Base-by-base conservation (phyloP, 2,888 invertebrate genomes). In the Cyaniris semiargus region DNA sequence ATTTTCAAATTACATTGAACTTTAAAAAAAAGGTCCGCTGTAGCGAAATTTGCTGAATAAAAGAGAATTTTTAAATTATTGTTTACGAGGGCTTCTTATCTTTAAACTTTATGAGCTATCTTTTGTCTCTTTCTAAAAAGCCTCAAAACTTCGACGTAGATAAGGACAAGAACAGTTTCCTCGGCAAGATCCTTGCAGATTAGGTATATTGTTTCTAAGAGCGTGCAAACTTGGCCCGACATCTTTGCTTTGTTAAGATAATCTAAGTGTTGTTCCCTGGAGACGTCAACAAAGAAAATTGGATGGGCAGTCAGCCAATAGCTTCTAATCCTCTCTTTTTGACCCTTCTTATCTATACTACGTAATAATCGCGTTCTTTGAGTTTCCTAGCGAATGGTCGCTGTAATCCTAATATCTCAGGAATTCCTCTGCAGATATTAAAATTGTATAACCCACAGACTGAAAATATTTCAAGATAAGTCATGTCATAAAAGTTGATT, bases 241-340 rank as follows among this genome's bases (percentile, higher is more conserved):
- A 87, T 87, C 88, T 89, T 89, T 87, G 90, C 90, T 91, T 92
- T 93, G 92, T 90, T 93, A 90, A 90, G 92, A 93, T 93, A 90
- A 94, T 93, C 92, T 90, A 85, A 86, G 88, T 86, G 86, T 83
- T 86, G 87, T 84, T 88, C 92, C 89, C 91, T 76, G 70, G 91
- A 88, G 92, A 91, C 91, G 88, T 92, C 91, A 92, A 92, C 93
- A 93, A 93, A 93, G 93, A 90, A 93, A 91, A 94, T 94, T 92
- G 93, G 93, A 93, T 93, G 92, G 93, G 93, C 93, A 93, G 91
- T 87, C 89, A 87, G 92, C 92, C 93, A 93, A 92, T 93, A 88
- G 89, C 91, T 90, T 91, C 92, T 92, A 93, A 92, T 93, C 89
- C 88, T 86, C 88, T 90, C 90, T 90, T 91, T 92, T 92, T 90